Evolutionary conservation across 2,888 invertebrate genomes (phyloP).

Genomic region (Hymenopus coronatus): DNA sequence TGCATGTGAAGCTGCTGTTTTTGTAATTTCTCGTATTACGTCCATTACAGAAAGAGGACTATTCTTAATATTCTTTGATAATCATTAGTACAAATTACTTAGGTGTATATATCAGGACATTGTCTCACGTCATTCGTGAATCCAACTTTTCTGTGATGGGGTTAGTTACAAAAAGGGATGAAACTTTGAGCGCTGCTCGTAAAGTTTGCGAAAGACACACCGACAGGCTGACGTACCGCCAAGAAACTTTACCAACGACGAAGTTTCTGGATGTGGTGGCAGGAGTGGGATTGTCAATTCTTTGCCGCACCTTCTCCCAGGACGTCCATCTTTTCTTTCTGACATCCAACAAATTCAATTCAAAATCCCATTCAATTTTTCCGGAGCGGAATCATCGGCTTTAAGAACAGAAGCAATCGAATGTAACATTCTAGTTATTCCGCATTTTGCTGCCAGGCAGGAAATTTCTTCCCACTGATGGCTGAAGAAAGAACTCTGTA

Average conservation of each 20-base stretch:
- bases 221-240: not conserved
- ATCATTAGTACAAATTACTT: no score
- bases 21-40: no score
- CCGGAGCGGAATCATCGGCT: no score
- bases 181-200: not conserved
- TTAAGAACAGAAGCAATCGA: no score
- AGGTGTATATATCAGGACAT: not conserved
- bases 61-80: no score
- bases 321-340: not conserved
- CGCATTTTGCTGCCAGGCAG: no score
- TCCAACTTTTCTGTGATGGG: not conserved
- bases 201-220: not conserved
- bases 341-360: not conserved
- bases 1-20: no score
- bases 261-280: not conserved
- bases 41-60: no score
- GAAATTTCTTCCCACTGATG: no score
- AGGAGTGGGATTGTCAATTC: not conserved
- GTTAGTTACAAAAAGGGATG: not conserved
- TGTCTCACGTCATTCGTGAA: not conserved
- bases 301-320: not conserved
- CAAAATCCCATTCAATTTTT: not conserved
- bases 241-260: not conserved
- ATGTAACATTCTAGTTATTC: no score
- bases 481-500: no score